phyloP scores from a whole-genome alignment of 2,797 vertebrate species.

The Alectoris magna region DNA sequence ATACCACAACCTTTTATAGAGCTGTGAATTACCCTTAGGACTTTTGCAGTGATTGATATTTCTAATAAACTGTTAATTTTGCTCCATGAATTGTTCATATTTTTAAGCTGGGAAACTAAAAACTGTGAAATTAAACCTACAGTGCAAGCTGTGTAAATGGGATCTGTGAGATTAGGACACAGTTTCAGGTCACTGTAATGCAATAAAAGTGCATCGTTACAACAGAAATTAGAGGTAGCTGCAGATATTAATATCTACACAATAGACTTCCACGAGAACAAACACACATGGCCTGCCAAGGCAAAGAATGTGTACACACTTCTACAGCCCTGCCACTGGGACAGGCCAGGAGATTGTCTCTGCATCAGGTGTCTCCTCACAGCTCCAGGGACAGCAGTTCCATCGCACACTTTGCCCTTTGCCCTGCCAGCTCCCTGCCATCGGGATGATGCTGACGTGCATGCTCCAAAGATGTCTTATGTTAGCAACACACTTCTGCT shows the following conservation, averaged over 20 bases:
- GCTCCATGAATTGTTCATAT: constrained; percentile 70
- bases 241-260: constrained; percentile 21
- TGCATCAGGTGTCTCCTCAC: not conserved
- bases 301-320: constrained; percentile 19
- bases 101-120: constrained; percentile 75
- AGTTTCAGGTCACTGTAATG: constrained; percentile 62
- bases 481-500: not conserved
- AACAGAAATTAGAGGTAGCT: constrained; percentile 48
- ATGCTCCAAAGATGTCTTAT: accelerated
- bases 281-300: constrained; percentile 13
- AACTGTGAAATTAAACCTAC: constrained; percentile 82
- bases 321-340: not conserved
- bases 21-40: constrained; percentile 70
- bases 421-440: not conserved
- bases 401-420: not conserved
- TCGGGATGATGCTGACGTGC: not conserved
- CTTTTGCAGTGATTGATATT: constrained; percentile 74
- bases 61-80: constrained; percentile 75
- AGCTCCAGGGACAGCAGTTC: not conserved
- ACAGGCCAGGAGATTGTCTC: not conserved
- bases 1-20: constrained; percentile 72
- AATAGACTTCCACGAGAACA: constrained; percentile 41
- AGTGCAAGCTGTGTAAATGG: constrained; percentile 65
- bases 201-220: constrained; percentile 49
- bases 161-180: constrained; percentile 53